Conservation (phyloP, 2,797 vertebrate genomes). For the Clarias laeviceps region DNA sequence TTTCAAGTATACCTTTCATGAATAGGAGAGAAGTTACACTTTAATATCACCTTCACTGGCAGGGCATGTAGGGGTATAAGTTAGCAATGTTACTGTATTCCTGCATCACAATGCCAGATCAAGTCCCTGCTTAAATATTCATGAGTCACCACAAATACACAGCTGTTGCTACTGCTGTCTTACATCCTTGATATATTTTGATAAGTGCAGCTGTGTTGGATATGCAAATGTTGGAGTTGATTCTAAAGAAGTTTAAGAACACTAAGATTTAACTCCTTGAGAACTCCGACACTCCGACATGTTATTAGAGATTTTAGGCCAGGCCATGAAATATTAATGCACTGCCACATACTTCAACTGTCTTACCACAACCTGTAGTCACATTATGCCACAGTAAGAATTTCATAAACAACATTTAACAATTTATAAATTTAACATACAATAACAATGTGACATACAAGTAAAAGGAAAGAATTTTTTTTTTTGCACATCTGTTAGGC, state of each 20-base stretch:
- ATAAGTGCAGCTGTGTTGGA: background rate
- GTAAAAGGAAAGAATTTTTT: too few relatives aligned
- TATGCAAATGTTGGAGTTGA: too few relatives aligned
- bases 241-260: background rate
- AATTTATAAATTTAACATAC: background rate
- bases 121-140: constrained; percentile 83
- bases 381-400: background rate
- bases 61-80: constrained; percentile 49
- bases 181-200: background rate
- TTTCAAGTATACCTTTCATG: constrained; percentile 70
- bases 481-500: background rate
- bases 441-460: background rate
- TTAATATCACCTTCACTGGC: constrained; percentile 72
- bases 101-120: constrained; percentile 72
- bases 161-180: constrained; percentile 56
- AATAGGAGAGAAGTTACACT: constrained; percentile 53
- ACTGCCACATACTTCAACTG: background rate
- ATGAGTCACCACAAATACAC: constrained; percentile 72
- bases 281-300: background rate
- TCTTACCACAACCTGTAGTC: background rate
- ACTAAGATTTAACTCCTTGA: background rate
- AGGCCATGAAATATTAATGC: background rate
- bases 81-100: constrained; percentile 63
- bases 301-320: background rate
- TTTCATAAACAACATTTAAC: background rate